Conservation (phyloP, 2,888 invertebrate genomes). For the Yponomeuta evonymella region DNA sequence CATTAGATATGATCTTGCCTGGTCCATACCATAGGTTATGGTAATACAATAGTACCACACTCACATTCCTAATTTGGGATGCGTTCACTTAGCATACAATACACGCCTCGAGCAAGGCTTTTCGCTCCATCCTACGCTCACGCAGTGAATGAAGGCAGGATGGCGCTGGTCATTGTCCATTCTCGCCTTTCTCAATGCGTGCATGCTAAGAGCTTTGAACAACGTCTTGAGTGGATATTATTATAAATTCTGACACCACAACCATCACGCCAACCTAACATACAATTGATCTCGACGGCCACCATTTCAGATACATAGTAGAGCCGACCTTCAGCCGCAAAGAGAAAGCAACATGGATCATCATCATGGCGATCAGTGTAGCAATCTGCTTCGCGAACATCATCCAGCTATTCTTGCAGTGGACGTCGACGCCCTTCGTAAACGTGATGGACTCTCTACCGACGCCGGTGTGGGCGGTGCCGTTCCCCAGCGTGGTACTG, state of each 20-base stretch:
- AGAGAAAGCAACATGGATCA: constrained; percentile 56
- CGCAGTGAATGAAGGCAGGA: no score
- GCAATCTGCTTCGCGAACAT: constrained; percentile 57
- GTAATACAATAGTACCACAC: no score
- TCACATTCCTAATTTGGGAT: no score
- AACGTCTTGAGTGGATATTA: neutral
- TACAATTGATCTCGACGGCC: no score
- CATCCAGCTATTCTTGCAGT: constrained; percentile 55
- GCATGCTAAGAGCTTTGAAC: neutral
- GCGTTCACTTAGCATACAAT: no score
- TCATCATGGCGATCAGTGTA: constrained; percentile 57
- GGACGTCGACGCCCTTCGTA: constrained; percentile 63
- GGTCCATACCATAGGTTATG: no score
- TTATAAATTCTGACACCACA: neutral
- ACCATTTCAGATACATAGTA: constrained; percentile 53
- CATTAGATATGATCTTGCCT: no score
- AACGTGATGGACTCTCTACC: constrained; percentile 64
- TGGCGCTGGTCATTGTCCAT: no score
- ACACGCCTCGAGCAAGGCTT: no score
- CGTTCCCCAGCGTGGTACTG: constrained; percentile 64
- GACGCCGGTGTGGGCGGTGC: constrained; percentile 66
- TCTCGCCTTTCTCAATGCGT: no score
- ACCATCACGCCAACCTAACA: neutral
- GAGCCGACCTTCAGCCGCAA: constrained; percentile 56
- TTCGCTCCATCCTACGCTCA: no score